Evolutionary conservation across 2,113 vertebrate genomes (phyloP).

Genomic region (Stigmatopora nigra): DNA sequence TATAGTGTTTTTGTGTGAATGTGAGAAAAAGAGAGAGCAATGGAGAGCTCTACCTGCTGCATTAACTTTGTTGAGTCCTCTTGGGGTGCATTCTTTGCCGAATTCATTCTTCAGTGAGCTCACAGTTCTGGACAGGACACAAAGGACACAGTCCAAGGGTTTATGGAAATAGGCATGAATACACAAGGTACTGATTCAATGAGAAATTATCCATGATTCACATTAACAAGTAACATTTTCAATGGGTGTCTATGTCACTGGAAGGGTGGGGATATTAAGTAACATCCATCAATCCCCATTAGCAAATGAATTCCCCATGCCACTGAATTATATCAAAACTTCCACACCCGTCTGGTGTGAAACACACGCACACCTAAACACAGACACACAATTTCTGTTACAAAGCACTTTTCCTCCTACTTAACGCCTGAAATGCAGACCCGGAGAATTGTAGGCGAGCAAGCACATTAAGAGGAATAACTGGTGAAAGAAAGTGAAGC

Average conservation of each 20-base stretch:
- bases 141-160: conserved; percentile 20
- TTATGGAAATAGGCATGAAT: conserved; percentile 13
- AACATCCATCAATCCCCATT: conserved; percentile 34
- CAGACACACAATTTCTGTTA: conserved; percentile 43
- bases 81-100: conserved; percentile 50
- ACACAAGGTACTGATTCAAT: conserved; percentile 16
- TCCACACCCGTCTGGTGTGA: conserved; percentile 26
- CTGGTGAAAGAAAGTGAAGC: conserved; percentile 66
- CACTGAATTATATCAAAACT: conserved; percentile 43
- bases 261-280: conserved; percentile 19
- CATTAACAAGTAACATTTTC: conserved; percentile 16
- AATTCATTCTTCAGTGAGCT: conserved; percentile 30
- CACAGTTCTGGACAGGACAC: conserved; percentile 37
- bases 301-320: conserved; percentile 49
- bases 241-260: conserved; percentile 13
- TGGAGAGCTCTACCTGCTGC: conserved; percentile 57
- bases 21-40: conserved; percentile 2
- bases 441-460: conserved; percentile 54
- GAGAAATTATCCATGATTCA: conserved; percentile 18
- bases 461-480: conserved; percentile 68
- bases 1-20: not conserved
- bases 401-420: conserved; percentile 63
- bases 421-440: conserved; percentile 60
- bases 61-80: conserved; percentile 67
- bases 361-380: conserved; percentile 38